Base-by-base conservation (phyloP, 2,113 vertebrate genomes). In the Anarhynchus alexandrinus region DNA sequence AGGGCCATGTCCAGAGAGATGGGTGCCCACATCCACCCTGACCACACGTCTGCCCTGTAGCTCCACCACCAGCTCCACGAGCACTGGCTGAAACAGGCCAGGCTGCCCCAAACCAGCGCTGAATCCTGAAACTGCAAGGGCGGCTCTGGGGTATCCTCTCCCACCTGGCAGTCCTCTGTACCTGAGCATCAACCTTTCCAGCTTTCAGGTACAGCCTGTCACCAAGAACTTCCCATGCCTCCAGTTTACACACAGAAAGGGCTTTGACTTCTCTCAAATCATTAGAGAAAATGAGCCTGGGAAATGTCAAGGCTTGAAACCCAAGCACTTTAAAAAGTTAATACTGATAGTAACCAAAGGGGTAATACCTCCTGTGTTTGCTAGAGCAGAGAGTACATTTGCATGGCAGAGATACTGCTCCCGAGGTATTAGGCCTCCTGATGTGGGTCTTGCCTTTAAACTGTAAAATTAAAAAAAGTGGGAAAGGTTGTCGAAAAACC, bases 1-100 rank as follows among this genome's bases (percentile, higher is more conserved):
- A 61, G 36, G 57, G 85, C 45, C 36, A 7, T 2, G 19, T 11
- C 52, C 18, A 6, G 23, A 34, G 10, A 40, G 14, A 70, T 0
- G 3, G 40, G 22, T 65, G 49, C 27, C 58, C 64, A 51, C 6
- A 6, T 15, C 42, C 42, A 81, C 34, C 45, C 14, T 4, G 29
- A 45, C 25, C 15, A 32, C 40, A 57, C 1, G 0, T 7, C 43
- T 55, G 23, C 27, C 12, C 29, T 2, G 3, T 0, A 70, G 61
- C 47, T 78, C 57, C 64, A 88, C 14, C 66, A 74, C 15, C 30
- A 49, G 30, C 57, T 71, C 45, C 65, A 51, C 43, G 61, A 64
- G 23, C 69, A 42, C 19, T 8, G 57, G 12, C 40, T 47, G 55
- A 54, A 92, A 84, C 5, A 30, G 71, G 36, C 15, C 51, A 74